These are phyloP conservation scores for Callyntrura guangdongensis DNA, from an alignment of 2,888 invertebrate species.

Conservation along the genomic window DNA sequence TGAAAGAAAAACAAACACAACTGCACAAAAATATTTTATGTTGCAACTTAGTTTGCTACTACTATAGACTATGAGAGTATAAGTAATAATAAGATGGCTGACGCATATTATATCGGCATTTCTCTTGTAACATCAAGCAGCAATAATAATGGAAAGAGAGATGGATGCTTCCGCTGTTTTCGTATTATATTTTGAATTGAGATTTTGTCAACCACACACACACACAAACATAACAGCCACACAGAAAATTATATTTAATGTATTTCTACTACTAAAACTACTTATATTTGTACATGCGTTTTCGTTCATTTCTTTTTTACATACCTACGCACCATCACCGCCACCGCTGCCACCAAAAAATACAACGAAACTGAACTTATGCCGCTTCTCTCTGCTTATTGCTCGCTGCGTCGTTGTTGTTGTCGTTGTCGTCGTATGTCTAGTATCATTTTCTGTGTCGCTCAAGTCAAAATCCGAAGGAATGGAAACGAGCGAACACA, in stretches of 20 bases:
- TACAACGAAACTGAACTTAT: too few species aligned
- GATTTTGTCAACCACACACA: conserved; percentile 60
- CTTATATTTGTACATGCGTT: conserved; percentile 32
- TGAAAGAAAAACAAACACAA: conserved; percentile 30
- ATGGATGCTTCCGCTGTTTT: conserved; percentile 70
- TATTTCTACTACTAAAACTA: background rate
- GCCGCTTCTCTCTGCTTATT: background rate
- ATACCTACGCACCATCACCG: conserved; percentile 33
- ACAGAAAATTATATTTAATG: background rate
- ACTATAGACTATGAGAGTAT: background rate
- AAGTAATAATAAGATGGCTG: background rate
- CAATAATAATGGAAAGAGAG: conserved; percentile 14
- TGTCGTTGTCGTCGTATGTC: conserved; percentile 5
- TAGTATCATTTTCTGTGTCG: conserved; percentile 5
- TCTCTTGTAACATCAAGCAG: conserved; percentile 6
- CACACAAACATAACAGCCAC: background rate
- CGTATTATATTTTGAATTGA: conserved; percentile 22
- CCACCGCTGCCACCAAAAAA: background rate
- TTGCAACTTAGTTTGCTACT: background rate
- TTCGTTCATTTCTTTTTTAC: conserved; percentile 4
- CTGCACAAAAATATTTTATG: conserved; percentile 23
- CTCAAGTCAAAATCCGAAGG: conserved; percentile 17
- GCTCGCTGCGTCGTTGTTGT: background rate
- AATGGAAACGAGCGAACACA: conserved; percentile 70
- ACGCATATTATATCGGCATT: conserved; percentile 1